Evolutionary conservation across 2,797 vertebrate species (phyloP), one percentile per base, ranked within the genome.

Genomic region (Cryptoblepharus egeriae): DNA sequence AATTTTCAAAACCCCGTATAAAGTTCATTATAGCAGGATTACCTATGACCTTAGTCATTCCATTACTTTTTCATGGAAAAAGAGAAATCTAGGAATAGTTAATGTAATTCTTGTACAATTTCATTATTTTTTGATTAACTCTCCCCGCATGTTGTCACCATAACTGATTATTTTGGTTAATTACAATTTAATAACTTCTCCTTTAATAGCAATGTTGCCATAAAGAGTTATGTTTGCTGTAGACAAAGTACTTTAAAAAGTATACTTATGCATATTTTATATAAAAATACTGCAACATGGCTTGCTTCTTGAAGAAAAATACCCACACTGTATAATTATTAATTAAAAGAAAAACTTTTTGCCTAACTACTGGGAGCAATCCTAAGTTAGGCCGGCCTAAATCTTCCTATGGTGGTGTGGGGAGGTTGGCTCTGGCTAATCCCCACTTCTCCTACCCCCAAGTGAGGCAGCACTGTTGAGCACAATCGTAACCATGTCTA

Each of bases 21-120:
- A 42, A 42, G 39, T 42, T 42, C 39, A 42, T 42, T 42, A 42
- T 9, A 9, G 39, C 39, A 42, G 39, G 9, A 4, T 9, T 42
- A 9, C 39, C 18, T 67, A 68, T 32, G 61, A 42, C 39, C 39
- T 42, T 42, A 26, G 83, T 89, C 87, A 90, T 60, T 75, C 58
- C 79, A 81, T 92, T 80, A 52, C 42, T 61, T 71, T 71, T 10
- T n/a, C 28, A 30, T 4, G 16, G 58, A 42, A 22, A 58, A 83
- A 45, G 28, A 22, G 15, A 83, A 73, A 55, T 60, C 20, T 68
- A 35, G 10, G 18, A 84, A 79, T 63, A 77, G 78, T 58, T 39
- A 70, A 45, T 16, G 20, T 69, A 76, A 8, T 52, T 69, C 15
- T 78, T 20, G 26, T 57, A n/a, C 22, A 73, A 26, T 67, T 70